Evolutionary conservation across 2,113 vertebrate genomes (phyloP).

Genomic region (Phaetusa simplex): DNA sequence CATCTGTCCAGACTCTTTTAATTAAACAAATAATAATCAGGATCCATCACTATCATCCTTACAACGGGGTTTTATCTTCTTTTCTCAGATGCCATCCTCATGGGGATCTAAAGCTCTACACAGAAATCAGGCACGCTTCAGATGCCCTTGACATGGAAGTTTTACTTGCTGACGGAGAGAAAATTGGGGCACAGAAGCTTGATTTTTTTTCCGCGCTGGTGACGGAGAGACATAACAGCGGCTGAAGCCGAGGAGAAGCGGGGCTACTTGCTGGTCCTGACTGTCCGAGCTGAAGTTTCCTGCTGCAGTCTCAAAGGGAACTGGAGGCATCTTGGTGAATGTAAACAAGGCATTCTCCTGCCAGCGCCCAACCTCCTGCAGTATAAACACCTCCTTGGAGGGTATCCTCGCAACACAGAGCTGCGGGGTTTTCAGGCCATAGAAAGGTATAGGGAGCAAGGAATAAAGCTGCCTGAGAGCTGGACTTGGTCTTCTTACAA

Average conservation of each 20-base stretch:
- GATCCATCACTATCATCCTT: background rate
- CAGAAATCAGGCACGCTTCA: background rate
- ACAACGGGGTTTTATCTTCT: conserved; percentile 10
- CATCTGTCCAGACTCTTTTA: background rate
- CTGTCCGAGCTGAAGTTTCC: background rate
- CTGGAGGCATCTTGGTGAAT: background rate
- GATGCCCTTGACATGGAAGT: conserved; percentile 29
- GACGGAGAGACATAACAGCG: background rate
- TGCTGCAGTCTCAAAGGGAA: background rate
- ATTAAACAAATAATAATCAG: background rate
- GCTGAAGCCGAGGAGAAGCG: background rate
- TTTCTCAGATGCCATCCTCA: background rate
- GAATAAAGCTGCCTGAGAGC: background rate
- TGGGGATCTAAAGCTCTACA: background rate
- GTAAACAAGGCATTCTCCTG: background rate
- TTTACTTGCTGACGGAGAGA: background rate
- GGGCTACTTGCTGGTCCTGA: background rate
- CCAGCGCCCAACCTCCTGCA: background rate
- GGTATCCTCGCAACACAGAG: background rate
- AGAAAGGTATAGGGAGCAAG: background rate
- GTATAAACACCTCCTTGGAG: background rate
- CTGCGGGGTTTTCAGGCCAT: background rate
- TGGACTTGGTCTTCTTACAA: background rate
- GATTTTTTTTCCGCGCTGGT: background rate
- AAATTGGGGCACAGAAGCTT: conserved; percentile 27